Percentiles rank a stretch among this genome's conserved stretches.
Evolutionary conservation across 2,888 invertebrate species (phyloP).

Genomic region (Trilocha varians): DNA sequence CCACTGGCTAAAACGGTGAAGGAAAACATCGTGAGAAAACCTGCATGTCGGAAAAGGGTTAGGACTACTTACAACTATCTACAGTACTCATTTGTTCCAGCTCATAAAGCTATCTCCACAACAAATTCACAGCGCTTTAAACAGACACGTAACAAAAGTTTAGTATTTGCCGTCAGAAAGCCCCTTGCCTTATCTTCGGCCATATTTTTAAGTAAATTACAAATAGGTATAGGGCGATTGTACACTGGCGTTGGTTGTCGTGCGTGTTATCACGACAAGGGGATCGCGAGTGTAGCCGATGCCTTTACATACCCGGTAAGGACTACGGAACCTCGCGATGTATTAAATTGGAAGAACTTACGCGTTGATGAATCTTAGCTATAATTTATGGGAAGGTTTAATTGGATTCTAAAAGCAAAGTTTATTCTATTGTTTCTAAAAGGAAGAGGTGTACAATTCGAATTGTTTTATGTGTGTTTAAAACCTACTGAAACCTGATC

Average conservation of each 20-base stretch:
- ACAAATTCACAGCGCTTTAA: conserved; percentile 34
- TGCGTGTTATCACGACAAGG: conserved; percentile 61
- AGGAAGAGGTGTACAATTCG: too few species aligned
- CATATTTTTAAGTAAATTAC: conserved; percentile 72
- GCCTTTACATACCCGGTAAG: conserved; percentile 33
- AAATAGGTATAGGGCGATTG: conserved; percentile 55
- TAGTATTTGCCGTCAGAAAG: conserved; percentile 47
- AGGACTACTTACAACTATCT: too few species aligned
- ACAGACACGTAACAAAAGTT: conserved; percentile 37
- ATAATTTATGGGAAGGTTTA: conserved; percentile 1
- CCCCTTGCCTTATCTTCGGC: conserved; percentile 50
- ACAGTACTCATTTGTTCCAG: not conserved
- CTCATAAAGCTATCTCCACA: conserved; percentile 14
- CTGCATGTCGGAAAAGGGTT: too few species aligned
- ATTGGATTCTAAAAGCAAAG: not conserved
- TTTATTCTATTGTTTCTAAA: not conserved
- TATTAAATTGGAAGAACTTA: too few species aligned
- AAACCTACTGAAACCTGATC: too few species aligned
- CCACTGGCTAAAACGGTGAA: too few species aligned
- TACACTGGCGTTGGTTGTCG: conserved; percentile 50
- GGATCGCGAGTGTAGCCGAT: conserved; percentile 51
- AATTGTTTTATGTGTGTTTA: too few species aligned
- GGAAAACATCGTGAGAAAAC: too few species aligned
- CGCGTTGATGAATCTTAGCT: too few species aligned
- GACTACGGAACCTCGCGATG: conserved; percentile 10